Evolutionary conservation across 2,888 invertebrate species (phyloP).

Genomic region (Meiosimyza platycephala): DNA sequence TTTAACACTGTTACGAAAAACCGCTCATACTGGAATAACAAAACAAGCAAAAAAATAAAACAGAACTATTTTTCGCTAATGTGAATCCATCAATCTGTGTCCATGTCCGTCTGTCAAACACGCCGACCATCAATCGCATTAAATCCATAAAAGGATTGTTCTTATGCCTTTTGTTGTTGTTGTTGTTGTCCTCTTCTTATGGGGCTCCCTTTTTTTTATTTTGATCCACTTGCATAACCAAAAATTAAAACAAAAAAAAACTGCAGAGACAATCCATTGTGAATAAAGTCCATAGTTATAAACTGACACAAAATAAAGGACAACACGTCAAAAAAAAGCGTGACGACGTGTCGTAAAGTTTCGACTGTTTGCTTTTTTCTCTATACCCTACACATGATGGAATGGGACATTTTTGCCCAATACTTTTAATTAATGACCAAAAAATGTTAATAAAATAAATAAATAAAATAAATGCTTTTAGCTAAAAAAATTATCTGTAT

Average conservation of each 20-base stretch:
- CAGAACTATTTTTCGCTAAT: slow-evolving; percentile 45
- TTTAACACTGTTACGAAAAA: no score
- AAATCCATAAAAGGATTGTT: slow-evolving; percentile 62
- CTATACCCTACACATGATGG: no score
- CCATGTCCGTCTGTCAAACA: slow-evolving; percentile 61
- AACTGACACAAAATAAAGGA: slow-evolving; percentile 48
- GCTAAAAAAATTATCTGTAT: no score
- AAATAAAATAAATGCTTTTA: no score
- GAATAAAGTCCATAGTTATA: slow-evolving; percentile 45
- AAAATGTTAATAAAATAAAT: no score
- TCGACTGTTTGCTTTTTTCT: slow-evolving; percentile 14
- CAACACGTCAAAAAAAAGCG: slow-evolving; percentile 60
- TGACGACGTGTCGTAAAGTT: slow-evolving; percentile 63
- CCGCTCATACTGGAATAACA: background rate
- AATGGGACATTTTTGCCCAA: no score
- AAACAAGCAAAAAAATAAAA: background rate
- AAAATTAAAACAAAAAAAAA: slow-evolving; percentile 11
- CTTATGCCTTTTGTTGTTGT: slow-evolving; percentile 41
- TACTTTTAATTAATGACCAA: no score
- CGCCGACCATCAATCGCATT: slow-evolving; percentile 63
- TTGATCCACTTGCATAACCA: slow-evolving; percentile 41
- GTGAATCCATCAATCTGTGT: slow-evolving; percentile 64
- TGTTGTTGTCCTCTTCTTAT: slow-evolving; percentile 39
- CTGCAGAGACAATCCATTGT: slow-evolving; percentile 50
- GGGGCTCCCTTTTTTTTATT: slow-evolving; percentile 32